Conservation (phyloP, 2,113 vertebrate genomes). For the Brienomyrus brachyistius region DNA sequence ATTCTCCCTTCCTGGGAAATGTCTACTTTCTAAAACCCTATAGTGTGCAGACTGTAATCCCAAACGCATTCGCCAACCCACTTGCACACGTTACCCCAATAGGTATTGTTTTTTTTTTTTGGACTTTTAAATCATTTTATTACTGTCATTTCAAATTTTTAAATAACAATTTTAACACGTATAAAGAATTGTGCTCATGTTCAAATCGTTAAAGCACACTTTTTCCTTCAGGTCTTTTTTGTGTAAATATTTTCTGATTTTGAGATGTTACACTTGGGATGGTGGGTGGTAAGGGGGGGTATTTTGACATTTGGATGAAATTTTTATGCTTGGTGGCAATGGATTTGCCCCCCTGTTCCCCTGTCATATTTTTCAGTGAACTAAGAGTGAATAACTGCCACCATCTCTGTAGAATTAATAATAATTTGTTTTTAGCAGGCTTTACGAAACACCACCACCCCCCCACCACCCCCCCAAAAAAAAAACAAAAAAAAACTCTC, state of each 20-base stretch:
- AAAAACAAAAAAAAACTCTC: not conserved
- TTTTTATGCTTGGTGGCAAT: conserved; percentile 19
- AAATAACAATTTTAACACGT: conserved; percentile 53
- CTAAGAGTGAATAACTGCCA: not conserved
- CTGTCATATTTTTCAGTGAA: not conserved
- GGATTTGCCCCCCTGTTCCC: not conserved
- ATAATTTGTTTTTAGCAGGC: not conserved
- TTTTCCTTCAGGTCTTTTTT: conserved; percentile 42
- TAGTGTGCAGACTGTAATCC: conserved; percentile 21
- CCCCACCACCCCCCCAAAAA: not conserved
- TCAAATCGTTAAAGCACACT: conserved; percentile 56
- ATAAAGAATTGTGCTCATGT: conserved; percentile 53
- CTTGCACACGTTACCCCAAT: conserved; percentile 28
- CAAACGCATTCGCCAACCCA: conserved; percentile 7
- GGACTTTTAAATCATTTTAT: conserved; percentile 29
- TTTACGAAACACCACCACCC: not conserved
- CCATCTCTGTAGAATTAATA: not conserved
- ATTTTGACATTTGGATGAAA: conserved; percentile 14
- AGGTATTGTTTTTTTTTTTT: conserved; percentile 49
- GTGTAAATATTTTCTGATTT: conserved; percentile 55
- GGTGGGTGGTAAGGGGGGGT: conserved; percentile 14
- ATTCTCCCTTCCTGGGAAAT: conserved; percentile 26
- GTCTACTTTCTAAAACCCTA: conserved; percentile 34
- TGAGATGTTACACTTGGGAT: conserved; percentile 31
- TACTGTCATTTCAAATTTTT: conserved; percentile 37